Base-by-base conservation (phyloP, 2,797 vertebrate genomes). In the Poeciliopsis gracilis region DNA sequence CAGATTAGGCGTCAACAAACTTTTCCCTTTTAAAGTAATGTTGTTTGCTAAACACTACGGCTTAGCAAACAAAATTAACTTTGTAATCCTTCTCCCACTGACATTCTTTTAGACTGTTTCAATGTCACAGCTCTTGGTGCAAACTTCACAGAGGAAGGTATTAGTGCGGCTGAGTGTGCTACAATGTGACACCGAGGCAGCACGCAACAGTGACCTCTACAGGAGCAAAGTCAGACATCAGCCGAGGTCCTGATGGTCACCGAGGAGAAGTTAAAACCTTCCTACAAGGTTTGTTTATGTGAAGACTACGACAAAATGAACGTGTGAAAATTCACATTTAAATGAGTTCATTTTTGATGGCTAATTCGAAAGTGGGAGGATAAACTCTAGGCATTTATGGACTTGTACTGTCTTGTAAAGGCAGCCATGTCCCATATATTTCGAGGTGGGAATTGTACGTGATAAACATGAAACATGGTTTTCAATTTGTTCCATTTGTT, bases 181-280 rank as follows among this genome's bases (percentile, higher is more conserved):
- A 66, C 74, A 82, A 23, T 66, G 75, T 82, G 78, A 80, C 76
- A 81, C 75, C 70, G 74, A 85, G 88, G 69, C 82, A 72, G 80
- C 94, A 93, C 94, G 81, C 95, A 95, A 96, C 94, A 96, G 94
- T 93, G 96, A 95, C 95, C 95, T 96, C 96, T 96, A 93, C 95
- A 96, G 95, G 95, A 91, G 66, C 82, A 75, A 76, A 82, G 41
- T 74, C 15, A 81, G 81, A 88, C 87, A 89, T 85, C 82, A 85
- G 20, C 38, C 75, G 57, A 72, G 78, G 18, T 33, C 28, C 38
- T 75, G 70, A 78, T 66, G 36, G 66, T 73, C 6, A 43, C 11
- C 70, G 47, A 49, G 45, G 53, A 1, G 41, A 20, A 47, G 66
- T 30, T 13, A 55, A 15, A 63, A 23, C 33, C 69, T 20, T 77